Base-by-base conservation (phyloP, 1,140 invertebrate genomes). In the Rhyacophila brunnea region DNA sequence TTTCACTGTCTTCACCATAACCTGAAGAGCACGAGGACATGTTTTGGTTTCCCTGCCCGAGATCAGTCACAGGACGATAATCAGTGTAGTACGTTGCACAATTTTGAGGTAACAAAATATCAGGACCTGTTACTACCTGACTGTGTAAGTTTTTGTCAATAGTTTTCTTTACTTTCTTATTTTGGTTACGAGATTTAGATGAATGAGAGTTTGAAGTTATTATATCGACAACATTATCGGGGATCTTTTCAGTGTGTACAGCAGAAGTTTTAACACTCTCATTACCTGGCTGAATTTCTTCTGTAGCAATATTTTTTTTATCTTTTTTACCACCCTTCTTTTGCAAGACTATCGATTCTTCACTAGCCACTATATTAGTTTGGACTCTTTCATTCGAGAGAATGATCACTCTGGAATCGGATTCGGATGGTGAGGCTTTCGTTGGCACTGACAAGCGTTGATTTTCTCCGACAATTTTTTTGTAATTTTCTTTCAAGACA, bases 381-480 rank as follows among this genome's bases (percentile, higher is more conserved):
- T 62, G 55, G 9, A 63, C 46, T 50, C 51, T 46, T 57, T 64
- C 62, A 48, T 64, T 64, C 3, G 62, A 64, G 42, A 64, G 47
- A 43, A 64, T 64, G 20, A 64, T 57, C 0, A 64, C 20, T 54
- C 57, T 59, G 20, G 32, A 14, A 42, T 47, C 45, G n/a, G 19
- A 15, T 56, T 50, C 15, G 1, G 38, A 13, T 43, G 45, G 55
- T 11, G 35, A 28, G 34, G 48, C n/a, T 17, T 35, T 28, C 6
- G 18, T 19, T 10, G 55, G 35, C 14, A 44, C 11, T 2, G 45
- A 11, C 0, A 28, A n/a, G 32, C 19, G 23, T 18, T 19, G n/a
- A 32, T 34, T 20, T 6, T 46, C 43, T 20, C 19, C 28, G 28
- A 35, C 14, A 20, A 15, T 14, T 11, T 47, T 48, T 18, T 40